Conservation (phyloP, 2,113 vertebrate genomes). For the Nesoenas mayeri region DNA sequence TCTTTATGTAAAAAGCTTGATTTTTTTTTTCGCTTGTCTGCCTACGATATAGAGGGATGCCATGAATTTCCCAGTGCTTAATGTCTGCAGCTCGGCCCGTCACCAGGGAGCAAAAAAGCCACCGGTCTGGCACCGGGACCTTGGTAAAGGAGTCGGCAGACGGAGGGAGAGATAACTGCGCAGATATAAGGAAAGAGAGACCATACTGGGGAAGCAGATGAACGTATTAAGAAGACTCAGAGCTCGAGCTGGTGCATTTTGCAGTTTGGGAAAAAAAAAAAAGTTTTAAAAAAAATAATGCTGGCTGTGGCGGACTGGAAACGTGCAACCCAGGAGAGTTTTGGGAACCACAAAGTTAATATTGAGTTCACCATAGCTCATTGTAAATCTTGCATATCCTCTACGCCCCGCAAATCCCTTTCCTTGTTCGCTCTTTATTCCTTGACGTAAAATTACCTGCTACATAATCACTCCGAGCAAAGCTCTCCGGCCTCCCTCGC, state of each 20-base stretch:
- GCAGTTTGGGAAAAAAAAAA: neutral
- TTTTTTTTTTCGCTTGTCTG: neutral
- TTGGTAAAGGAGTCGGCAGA: neutral
- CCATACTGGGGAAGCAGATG: neutral
- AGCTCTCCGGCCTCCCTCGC: neutral
- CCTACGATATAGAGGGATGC: fast-evolving
- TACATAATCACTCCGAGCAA: constrained; percentile 33
- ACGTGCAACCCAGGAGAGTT: constrained; percentile 20
- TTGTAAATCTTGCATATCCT: constrained; percentile 69
- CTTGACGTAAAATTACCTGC: constrained; percentile 66
- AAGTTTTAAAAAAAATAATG: neutral
- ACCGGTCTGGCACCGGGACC: neutral
- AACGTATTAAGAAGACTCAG: neutral
- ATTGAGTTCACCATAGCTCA: constrained; percentile 61
- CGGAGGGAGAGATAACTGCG: neutral
- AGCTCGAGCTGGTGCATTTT: neutral
- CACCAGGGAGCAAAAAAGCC: neutral
- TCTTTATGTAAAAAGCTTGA: neutral
- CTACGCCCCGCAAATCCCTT: constrained; percentile 7
- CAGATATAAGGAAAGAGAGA: neutral
- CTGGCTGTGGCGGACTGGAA: neutral
- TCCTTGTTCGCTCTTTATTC: constrained; percentile 51
- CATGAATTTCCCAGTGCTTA: neutral
- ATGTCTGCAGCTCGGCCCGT: neutral
- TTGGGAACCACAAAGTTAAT: constrained; percentile 56